Percentiles rank a stretch among this genome's conserved stretches.
Conservation (phyloP, 1,140 invertebrate genomes). For the Plectrocnemia conspersa region DNA sequence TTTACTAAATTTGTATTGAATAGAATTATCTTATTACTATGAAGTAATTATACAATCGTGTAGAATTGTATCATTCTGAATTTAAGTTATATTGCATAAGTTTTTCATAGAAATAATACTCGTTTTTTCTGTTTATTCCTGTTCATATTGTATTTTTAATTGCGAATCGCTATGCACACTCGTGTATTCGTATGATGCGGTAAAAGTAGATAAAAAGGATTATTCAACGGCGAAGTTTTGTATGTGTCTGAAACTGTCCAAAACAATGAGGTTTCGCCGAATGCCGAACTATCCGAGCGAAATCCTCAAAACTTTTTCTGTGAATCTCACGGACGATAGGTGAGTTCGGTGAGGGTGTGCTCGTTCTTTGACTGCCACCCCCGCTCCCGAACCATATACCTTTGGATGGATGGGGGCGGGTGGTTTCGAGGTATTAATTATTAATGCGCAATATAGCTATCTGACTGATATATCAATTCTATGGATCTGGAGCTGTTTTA, state of each 20-base stretch:
- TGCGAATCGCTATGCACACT: too few relatives aligned
- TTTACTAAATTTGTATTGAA: too few relatives aligned
- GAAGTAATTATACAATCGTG: too few relatives aligned
- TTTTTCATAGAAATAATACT: too few relatives aligned
- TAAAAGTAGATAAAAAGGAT: not conserved
- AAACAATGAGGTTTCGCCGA: constrained; percentile 10
- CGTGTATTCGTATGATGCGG: too few relatives aligned
- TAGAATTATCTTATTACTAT: too few relatives aligned
- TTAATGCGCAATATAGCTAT: constrained; percentile 32
- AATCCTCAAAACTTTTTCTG: constrained; percentile 16
- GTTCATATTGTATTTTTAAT: too few relatives aligned
- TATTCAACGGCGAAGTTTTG: not conserved
- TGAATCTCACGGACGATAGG: constrained; percentile 14
- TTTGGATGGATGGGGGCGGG: not conserved
- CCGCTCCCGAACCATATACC: constrained; percentile 15
- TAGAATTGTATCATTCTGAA: too few relatives aligned
- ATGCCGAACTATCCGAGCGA: constrained; percentile 9
- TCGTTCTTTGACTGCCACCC: constrained; percentile 10
- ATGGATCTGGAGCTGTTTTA: constrained; percentile 30
- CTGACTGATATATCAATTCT: constrained; percentile 30
- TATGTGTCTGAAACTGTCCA: not conserved
- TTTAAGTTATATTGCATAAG: too few relatives aligned
- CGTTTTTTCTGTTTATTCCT: too few relatives aligned
- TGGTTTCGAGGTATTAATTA: constrained; percentile 30
- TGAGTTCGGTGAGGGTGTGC: not conserved